phyloP scores from a whole-genome alignment of 2,113 vertebrate genomes.

The Murina feae region DNA sequence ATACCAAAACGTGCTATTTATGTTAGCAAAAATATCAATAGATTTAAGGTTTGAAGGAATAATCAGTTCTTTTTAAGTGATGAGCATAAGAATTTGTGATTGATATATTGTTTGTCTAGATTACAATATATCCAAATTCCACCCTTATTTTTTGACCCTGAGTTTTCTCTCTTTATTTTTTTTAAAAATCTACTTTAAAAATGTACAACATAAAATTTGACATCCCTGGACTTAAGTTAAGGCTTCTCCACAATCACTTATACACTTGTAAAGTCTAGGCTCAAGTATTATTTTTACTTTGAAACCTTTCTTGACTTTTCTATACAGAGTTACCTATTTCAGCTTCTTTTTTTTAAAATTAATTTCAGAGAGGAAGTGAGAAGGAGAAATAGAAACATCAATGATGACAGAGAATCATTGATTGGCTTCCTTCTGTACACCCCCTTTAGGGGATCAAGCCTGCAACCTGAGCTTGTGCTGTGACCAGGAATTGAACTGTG shows the following conservation, averaged over 20 bases:
- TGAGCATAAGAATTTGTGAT: background rate
- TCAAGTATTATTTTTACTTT: background rate
- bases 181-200: background rate
- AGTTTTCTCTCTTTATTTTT: conserved; percentile 34
- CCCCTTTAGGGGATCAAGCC: no score
- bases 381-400: no score
- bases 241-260: background rate
- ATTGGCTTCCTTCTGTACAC: no score
- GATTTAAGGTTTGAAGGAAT: background rate
- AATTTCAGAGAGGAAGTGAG: no score
- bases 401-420: no score
- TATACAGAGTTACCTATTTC: background rate
- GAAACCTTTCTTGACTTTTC: background rate
- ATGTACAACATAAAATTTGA: background rate
- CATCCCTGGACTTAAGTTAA: background rate
- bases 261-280: background rate
- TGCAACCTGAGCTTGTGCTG: no score
- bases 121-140: conserved; percentile 30
- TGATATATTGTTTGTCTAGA: conserved; percentile 35
- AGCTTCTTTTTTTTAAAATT: background rate
- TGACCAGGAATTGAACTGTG: no score
- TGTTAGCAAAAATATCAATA: background rate
- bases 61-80: conserved; percentile 5
- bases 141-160: background rate
- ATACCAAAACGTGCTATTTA: background rate